phyloP scores from a whole-genome alignment of 2,113 vertebrate genomes.

The Varanus salvator region DNA sequence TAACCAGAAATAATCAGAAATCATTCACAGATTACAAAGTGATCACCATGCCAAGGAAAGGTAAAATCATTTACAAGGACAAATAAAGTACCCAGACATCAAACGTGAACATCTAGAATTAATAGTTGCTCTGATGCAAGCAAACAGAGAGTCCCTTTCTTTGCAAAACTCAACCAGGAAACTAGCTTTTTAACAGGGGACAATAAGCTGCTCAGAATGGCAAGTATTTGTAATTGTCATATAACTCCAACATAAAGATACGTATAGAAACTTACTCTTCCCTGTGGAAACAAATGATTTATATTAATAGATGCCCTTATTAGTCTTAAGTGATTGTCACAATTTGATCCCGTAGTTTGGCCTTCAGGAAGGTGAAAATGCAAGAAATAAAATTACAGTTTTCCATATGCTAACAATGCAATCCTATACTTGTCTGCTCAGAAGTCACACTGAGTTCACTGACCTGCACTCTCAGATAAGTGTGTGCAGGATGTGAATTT shows the following conservation, averaged over 20 bases:
- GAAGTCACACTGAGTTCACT: too few species aligned
- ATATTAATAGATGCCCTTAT: constrained; percentile 9
- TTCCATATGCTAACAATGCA: constrained; percentile 2
- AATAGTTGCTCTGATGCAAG: constrained; percentile 42
- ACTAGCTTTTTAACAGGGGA: constrained; percentile 42
- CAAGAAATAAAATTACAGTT: not conserved
- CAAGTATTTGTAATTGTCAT: constrained; percentile 51
- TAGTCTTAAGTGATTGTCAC: not conserved
- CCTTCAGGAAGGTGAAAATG: constrained; percentile 36
- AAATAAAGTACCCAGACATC: constrained; percentile 65
- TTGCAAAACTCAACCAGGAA: constrained; percentile 36
- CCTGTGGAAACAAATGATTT: constrained; percentile 40
- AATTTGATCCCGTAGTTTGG: constrained; percentile 26
- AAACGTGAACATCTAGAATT: constrained; percentile 58
- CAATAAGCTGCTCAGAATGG: constrained; percentile 1
- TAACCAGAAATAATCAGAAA: constrained; percentile 68
- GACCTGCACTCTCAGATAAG: not conserved
- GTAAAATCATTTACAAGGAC: constrained; percentile 75
- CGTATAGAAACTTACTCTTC: constrained; percentile 13
- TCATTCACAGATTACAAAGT: constrained; percentile 72
- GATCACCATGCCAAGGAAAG: constrained; percentile 68
- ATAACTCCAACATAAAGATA: constrained; percentile 31
- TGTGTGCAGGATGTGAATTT: not conserved
- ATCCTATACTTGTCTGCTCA: too few species aligned
- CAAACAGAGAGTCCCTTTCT: constrained; percentile 30